Base-by-base conservation (phyloP, 2,888 invertebrate genomes). In the Glaucopsyche alexis region DNA sequence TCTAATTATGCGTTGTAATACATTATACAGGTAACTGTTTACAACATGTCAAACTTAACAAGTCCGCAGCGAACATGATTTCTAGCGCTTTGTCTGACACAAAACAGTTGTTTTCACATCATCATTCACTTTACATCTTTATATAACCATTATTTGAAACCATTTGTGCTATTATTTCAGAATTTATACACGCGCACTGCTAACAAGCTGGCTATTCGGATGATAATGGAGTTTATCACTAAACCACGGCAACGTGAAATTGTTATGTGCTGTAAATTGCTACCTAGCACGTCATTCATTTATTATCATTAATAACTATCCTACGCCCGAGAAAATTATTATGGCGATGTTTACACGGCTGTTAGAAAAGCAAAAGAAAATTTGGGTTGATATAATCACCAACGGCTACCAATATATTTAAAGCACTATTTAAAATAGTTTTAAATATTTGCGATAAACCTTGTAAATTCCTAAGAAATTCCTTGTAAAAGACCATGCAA, bases 151-250 rank as follows among this genome's bases (percentile, higher is more conserved):
- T 69, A 69, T 69, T 69, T 67, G 67, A 67, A 45, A 11, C 45
- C 42, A 42, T 67, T 49, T 49, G 69, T 47, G 49, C 29, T 49
- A 69, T 69, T 49, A 69, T 47, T 47, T 47, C 69, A 49, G 69
- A 47, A 69, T 69, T 47, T 69, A 69, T 69, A 19, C 69, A 69
- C 47, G 69, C 69, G 47, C 49, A 49, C 29, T 67, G 19, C 29
- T 69, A 69, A 69, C 69, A 69, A 69, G 69, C 47, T 49, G 69
- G 69, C 69, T 11, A 66, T 66, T 66, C 47, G 49, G 69, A 19
- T 69, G 69, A 69, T 69, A 69, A 69, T 69, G 69, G 69, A 69
- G 45, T 49, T 69, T 69, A 69, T 69, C 69, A 69, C 69, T 69
- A 69, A 69, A 69, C 40, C 66, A 42, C n/a, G 66, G 45, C 47